Evolutionary conservation across 1,140 invertebrate species (phyloP), one percentile per base, ranked within the genome.

Genomic region (Conopomorpha cramerella): DNA sequence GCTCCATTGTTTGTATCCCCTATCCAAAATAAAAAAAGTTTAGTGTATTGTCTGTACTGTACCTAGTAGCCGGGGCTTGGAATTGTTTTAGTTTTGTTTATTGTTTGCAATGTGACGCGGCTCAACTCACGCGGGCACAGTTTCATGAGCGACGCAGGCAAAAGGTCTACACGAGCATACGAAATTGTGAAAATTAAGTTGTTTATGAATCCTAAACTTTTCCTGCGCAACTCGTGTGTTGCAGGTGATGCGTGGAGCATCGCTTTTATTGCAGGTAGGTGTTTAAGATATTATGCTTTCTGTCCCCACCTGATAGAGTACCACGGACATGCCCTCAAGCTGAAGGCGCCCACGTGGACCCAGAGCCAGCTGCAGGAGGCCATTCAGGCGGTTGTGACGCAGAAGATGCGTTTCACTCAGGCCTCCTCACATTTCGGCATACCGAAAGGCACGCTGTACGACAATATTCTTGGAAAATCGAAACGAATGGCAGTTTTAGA

Each of bases 401-500:
- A 89, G 64, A 82, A 81, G 60, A 87, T 90, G 86, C 82, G 86
- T 28, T 90, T 90, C 67, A 88, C 88, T 6, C 86, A 88, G 56
- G 88, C 87, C 0, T 83, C 86, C 1, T 80, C 83, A 2, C 78
- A 82, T 40, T 90, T 83, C 66, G 84, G 85, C 36, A 88, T 90
- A 57, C 88, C 88, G 0, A 90, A 90, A 66, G 87, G 87, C 12
- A 90, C 88, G 2, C 78, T 90, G 10, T 90, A 89, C 73, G 87
- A 89, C 74, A 90, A 89, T 62, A 89, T 90, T 51, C 71, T 90
- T 34, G 88, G 88, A 8, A 90, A 90, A 70, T 86, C 86, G 7
- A 88, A 87, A 68, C 70, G 88, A 27, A 89, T 89, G 87, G 82
- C 85, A 43, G 84, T 89, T 0, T 65, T 89, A 36, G 86, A 88